Base-by-base conservation (phyloP, 2,888 invertebrate genomes). In the Pandemis heparana region DNA sequence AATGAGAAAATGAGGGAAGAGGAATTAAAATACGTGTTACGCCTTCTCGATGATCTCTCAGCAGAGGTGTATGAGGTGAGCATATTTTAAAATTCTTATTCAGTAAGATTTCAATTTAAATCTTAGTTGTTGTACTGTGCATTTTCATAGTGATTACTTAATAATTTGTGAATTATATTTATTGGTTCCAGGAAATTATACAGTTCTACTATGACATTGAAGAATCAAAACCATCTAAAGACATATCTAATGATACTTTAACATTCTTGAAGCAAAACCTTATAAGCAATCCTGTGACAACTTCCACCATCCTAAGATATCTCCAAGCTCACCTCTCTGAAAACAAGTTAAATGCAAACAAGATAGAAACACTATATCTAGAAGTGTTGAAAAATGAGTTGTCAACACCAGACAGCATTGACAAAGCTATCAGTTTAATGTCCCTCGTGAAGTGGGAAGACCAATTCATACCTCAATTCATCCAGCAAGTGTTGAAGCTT, bases 231-330 rank as follows among this genome's bases (percentile, higher is more conserved):
- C 80, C 82, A 77, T 83, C 79, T 64, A 84, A 81, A 83, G 86
- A 83, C 70, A 88, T 88, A 12, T 90, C 90, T 12, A 81, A 85
- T 67, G 82, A 89, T 70, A 82, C 87, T 72, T 76, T 91, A 23
- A 80, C 87, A 51, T 95, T 95, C 81, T 83, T 95, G 18, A 91
- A 90, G 84, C 76, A 78, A 43, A 95, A 95, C 84, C 81, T 95
- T 72, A 87, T 85, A 78, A 83, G 78, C 48, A 92, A 94, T 81
- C 95, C 95, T 60, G 88, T 94, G 0, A 92, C 94, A 41, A 88
- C 92, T 69, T 82, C 88, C 43, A 80, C 81, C 59, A 80, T 94
- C 48, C 79, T 94, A 10, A 82, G 82, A 53, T 92, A 84, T 71
- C 82, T 93, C 56, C 86, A 89, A 82, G 78, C 83, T 51, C 80